A percentile compares a stretch with the other conserved stretches of the same genome.
phyloP scores from a whole-genome alignment of 2,113 vertebrate genomes.

The Neogobius melanostomus region DNA sequence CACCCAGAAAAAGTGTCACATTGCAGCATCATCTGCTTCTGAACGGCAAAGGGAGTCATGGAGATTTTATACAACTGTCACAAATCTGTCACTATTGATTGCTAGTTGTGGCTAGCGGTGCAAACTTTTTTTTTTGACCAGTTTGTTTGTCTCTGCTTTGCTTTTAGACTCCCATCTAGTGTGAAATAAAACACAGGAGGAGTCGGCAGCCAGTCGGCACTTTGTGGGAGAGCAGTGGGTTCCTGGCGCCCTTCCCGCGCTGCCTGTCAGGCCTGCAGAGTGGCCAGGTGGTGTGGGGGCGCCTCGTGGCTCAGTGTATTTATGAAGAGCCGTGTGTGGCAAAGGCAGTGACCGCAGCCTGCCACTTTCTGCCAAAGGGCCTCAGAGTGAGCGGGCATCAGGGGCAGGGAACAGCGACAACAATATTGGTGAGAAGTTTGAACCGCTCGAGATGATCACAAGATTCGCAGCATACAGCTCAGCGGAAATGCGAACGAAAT shows the following conservation, averaged over 20 bases:
- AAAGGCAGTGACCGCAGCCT: conserved; percentile 46
- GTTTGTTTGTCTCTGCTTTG: conserved; percentile 9
- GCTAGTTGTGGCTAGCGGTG: background rate
- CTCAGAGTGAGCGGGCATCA: conserved; percentile 51
- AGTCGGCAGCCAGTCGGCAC: conserved; percentile 43
- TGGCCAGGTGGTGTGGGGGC: conserved; percentile 76
- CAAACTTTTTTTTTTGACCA: background rate
- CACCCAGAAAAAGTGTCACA: too few relatives aligned
- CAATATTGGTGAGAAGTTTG: conserved; percentile 39
- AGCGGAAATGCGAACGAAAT: conserved; percentile 18
- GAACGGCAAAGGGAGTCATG: conserved; percentile 30
- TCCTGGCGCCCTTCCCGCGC: conserved; percentile 67
- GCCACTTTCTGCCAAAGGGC: conserved; percentile 66
- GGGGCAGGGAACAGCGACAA: conserved; percentile 48
- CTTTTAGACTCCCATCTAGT: background rate
- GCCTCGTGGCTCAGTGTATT: conserved; percentile 69
- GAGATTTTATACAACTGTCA: conserved; percentile 9
- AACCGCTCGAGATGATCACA: conserved; percentile 22
- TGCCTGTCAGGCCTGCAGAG: conserved; percentile 66
- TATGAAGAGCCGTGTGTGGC: conserved; percentile 45
- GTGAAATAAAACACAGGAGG: conserved; percentile 4
- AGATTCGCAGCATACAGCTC: conserved; percentile 21
- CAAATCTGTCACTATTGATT: background rate
- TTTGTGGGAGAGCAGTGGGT: conserved; percentile 67
- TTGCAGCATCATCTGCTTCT: background rate